These are phyloP conservation scores for Microctenopoma stevenorrisi DNA, from an alignment of 2,797 vertebrate genomes.

Conservation along the genomic window DNA sequence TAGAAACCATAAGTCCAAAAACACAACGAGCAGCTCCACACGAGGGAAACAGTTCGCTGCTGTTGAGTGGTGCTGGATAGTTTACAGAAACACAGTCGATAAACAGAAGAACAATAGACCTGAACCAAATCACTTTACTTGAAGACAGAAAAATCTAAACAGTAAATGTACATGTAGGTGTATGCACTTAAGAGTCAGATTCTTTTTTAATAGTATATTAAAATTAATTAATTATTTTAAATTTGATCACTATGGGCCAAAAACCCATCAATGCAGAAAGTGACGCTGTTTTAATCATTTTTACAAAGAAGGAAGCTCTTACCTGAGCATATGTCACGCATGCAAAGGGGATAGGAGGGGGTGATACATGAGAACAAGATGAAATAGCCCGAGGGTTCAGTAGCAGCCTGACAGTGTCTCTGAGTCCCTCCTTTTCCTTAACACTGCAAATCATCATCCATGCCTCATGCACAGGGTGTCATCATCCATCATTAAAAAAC, in stretches of 20 bases:
- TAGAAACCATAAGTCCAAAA: no score
- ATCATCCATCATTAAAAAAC: conserved; percentile 47
- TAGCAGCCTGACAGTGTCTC: conserved; percentile 64
- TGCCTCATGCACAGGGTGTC: conserved; percentile 50
- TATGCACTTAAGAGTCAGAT: neutral
- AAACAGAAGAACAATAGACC: no score
- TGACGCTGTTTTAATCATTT: conserved; percentile 5
- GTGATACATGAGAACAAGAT: conserved; percentile 52
- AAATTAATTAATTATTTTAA: neutral
- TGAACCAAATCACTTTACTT: neutral
- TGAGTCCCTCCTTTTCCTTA: conserved; percentile 46
- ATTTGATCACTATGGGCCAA: conserved; percentile 7
- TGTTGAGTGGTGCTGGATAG: no score
- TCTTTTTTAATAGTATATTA: neutral
- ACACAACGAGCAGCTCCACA: neutral
- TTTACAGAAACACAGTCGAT: neutral
- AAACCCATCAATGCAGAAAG: conserved; percentile 10
- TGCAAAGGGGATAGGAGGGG: conserved; percentile 1
- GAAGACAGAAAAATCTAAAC: neutral
- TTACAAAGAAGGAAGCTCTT: conserved; percentile 34
- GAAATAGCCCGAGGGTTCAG: conserved; percentile 55
- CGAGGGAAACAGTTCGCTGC: no score
- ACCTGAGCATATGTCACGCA: conserved; percentile 39
- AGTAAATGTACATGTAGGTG: neutral
- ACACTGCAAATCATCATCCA: conserved; percentile 57